These are phyloP conservation scores for Megamerina dolium DNA, from an alignment of 2,888 invertebrate genomes.

Conservation along the genomic window DNA sequence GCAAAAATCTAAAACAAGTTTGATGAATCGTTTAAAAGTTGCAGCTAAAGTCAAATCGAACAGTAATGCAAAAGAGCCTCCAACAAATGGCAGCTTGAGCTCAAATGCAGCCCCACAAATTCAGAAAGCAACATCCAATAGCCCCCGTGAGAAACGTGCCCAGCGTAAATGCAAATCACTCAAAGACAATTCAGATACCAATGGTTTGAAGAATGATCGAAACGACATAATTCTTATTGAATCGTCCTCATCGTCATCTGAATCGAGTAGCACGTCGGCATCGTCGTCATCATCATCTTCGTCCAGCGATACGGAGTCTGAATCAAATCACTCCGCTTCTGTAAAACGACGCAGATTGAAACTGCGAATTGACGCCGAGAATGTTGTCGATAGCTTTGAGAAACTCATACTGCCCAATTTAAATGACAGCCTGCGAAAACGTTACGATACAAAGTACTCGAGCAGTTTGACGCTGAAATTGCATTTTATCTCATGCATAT, in stretches of 20 bases:
- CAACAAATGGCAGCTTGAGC: too few species aligned
- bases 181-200: background rate
- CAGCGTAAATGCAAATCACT: too few species aligned
- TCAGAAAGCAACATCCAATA: too few species aligned
- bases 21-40: too few species aligned
- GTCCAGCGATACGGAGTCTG: constrained; percentile 17
- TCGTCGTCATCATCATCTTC: constrained; percentile 25
- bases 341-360: constrained; percentile 25
- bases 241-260: constrained; percentile 21
- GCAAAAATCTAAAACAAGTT: too few species aligned
- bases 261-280: constrained; percentile 16
- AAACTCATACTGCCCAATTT: constrained; percentile 38
- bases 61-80: too few species aligned
- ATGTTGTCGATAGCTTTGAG: constrained; percentile 41
- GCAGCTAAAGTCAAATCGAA: too few species aligned
- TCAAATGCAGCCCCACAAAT: too few species aligned
- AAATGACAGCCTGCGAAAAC: constrained; percentile 25
- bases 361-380: constrained; percentile 31
- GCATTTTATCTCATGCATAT: constrained; percentile 40
- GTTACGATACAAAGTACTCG: constrained; percentile 34
- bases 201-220: background rate
- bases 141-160: too few species aligned
- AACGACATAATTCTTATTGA: constrained; percentile 23
- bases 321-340: constrained; percentile 25
- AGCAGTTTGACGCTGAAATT: constrained; percentile 27